Percentiles rank a stretch among this genome's conserved stretches.
These are phyloP conservation scores for Casuarius casuarius DNA, from an alignment of 2,113 vertebrate species.

Conservation along the genomic window DNA sequence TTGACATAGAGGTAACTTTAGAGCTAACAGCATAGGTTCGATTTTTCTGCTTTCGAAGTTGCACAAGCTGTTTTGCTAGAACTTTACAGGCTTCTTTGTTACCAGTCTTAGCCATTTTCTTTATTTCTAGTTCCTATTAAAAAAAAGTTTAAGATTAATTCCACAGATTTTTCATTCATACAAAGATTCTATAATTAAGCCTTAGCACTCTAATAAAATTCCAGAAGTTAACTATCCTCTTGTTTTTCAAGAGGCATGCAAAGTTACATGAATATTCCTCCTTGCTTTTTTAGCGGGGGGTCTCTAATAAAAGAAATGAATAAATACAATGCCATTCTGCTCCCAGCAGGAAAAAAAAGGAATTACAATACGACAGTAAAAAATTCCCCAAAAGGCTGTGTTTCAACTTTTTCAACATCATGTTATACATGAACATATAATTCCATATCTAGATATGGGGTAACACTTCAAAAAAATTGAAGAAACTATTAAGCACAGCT, in stretches of 20 bases:
- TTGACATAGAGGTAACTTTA: conserved; percentile 96
- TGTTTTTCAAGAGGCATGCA: neutral
- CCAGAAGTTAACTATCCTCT: neutral
- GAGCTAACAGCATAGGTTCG: conserved; percentile 96
- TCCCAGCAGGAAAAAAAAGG: neutral
- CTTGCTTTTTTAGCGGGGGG: neutral
- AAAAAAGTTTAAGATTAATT: neutral
- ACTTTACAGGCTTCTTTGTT: conserved; percentile 97
- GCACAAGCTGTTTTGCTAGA: conserved; percentile 95
- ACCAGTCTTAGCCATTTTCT: conserved; percentile 97
- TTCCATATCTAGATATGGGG: neutral
- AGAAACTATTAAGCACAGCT: neutral
- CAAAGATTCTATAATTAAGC: neutral
- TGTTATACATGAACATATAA: neutral
- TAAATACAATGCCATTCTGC: neutral
- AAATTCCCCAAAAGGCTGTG: neutral
- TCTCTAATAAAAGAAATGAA: neutral
- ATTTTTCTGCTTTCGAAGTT: conserved; percentile 94
- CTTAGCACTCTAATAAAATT: neutral
- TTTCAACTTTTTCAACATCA: neutral
- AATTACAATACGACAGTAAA: neutral
- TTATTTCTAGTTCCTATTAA: conserved; percentile 94
- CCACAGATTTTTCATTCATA: neutral
- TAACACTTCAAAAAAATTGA: neutral
- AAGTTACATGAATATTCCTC: neutral